Evolutionary conservation across 2,888 invertebrate genomes (phyloP), one percentile per base, ranked within the genome.

Genomic region (Mesopsocus fuscifrons): DNA sequence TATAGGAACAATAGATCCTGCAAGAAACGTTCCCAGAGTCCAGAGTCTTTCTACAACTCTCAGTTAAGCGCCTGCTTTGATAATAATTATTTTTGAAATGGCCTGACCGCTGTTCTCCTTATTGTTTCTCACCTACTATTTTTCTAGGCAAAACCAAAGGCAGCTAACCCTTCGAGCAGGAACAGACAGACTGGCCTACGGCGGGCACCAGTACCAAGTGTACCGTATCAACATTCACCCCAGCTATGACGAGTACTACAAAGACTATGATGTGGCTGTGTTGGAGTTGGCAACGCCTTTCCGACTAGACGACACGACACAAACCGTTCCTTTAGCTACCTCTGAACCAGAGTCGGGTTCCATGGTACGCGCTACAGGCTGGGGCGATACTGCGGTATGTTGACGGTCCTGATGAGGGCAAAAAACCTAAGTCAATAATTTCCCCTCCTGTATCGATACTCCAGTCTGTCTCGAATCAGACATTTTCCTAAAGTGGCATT

Each of bases 321-420:
- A 6, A 6, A 11, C 26, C 6, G 26, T 26, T 11, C 6, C 6
- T 11, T 6, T 26, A 9, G 11, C 26, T 6, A 26, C 6, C 6
- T 9, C 6, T 6, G 45, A 45, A 15, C 22, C 47, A 5, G 6
- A 6, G 11, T 4, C 40, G 15, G 44, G 43, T 9, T 8, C 15
- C 1, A 5, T 41, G 3, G 46, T 44, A 9, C 40, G 41, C 18
- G 51, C 57, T 4, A 51, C 55, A 16, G 57, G 57, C 34, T 59
- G 57, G 58, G 57, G 57, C 23, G 45, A 47, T 3, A 44, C 47
- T 18, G 32, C 47, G 47, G 56, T 57, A 47, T 53, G 49, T 42
- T 32, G 34, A 40, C 16, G 2, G n/a, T 23, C 4, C 45, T 50
- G 51, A 48, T 49, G 47, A 46, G 45, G 45, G 34, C 34, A 40